phyloP scores from a whole-genome alignment of 2,888 invertebrate species.

The Baronia brevicornis region DNA sequence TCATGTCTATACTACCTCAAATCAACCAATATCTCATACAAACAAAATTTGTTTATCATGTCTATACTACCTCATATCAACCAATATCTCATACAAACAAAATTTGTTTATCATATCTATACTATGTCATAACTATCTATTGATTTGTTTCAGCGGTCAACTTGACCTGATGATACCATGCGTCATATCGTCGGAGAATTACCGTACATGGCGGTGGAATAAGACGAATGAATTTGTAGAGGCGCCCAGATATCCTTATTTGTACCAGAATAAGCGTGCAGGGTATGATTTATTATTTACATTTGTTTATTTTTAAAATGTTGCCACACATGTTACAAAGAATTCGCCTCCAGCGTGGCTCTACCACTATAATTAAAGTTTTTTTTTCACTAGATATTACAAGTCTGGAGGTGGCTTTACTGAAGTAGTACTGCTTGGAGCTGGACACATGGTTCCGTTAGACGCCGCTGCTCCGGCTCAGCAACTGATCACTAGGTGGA shows the following conservation, averaged over 20 bases:
- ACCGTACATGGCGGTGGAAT: slow-evolving; percentile 55
- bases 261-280: slow-evolving; percentile 33
- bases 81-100: too few species aligned
- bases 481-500: slow-evolving; percentile 74
- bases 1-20: too few species aligned
- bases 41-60: too few species aligned
- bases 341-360: not conserved
- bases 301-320: slow-evolving; percentile 2
- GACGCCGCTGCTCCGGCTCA: slow-evolving; percentile 74
- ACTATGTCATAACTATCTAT: not conserved
- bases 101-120: not conserved
- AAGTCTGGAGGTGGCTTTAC: slow-evolving; percentile 71
- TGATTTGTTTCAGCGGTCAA: slow-evolving; percentile 45
- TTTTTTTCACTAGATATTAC: slow-evolving; percentile 53
- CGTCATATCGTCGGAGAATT: slow-evolving; percentile 41
- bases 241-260: slow-evolving; percentile 40
- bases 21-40: too few species aligned
- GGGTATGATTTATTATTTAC: slow-evolving; percentile 37
- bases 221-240: slow-evolving; percentile 35
- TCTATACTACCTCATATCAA: too few species aligned
- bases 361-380: slow-evolving; percentile 1
- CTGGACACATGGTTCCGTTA: slow-evolving; percentile 79
- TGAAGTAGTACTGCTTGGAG: slow-evolving; percentile 75
- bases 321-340: too few species aligned
- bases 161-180: slow-evolving; percentile 62